Evolutionary conservation across 2,113 vertebrate species (phyloP).

Genomic region (Physeter macrocephalus): DNA sequence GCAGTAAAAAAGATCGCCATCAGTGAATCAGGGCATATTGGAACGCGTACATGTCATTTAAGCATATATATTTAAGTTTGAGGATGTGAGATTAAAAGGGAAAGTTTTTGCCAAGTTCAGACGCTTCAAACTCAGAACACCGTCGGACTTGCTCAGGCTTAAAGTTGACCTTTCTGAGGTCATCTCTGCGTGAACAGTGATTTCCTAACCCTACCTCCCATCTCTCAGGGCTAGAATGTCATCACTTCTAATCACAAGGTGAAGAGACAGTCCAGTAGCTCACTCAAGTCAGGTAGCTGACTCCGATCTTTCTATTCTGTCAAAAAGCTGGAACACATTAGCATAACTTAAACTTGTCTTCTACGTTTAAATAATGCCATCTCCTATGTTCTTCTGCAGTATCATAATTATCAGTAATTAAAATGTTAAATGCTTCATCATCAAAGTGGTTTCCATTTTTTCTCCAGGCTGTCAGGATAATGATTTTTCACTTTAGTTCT

Average conservation of each 20-base stretch:
- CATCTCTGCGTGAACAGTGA: rapidly evolving
- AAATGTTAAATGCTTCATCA: slow-evolving; percentile 17
- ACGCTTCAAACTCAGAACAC: background rate
- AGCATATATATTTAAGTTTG: background rate
- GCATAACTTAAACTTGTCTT: background rate
- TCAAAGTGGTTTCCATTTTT: background rate
- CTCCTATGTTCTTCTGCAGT: background rate
- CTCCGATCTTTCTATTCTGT: background rate
- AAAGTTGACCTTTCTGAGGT: background rate
- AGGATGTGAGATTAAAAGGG: background rate
- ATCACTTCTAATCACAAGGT: background rate
- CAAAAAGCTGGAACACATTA: background rate
- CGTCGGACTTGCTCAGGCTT: background rate
- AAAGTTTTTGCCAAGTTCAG: background rate
- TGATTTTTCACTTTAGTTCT: slow-evolving; percentile 7
- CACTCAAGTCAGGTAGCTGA: background rate
- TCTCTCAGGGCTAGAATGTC: background rate
- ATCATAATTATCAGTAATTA: slow-evolving; percentile 47
- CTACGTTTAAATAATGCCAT: background rate
- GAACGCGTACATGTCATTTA: rapidly evolving
- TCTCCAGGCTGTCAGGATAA: background rate
- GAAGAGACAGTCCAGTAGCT: background rate
- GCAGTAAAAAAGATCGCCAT: rapidly evolving
- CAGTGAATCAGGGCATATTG: rapidly evolving
- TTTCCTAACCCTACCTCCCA: rapidly evolving